Evolutionary conservation across 2,113 vertebrate genomes (phyloP), one percentile per base, ranked within the genome.

Genomic region (Rhinoderma darwinii): DNA sequence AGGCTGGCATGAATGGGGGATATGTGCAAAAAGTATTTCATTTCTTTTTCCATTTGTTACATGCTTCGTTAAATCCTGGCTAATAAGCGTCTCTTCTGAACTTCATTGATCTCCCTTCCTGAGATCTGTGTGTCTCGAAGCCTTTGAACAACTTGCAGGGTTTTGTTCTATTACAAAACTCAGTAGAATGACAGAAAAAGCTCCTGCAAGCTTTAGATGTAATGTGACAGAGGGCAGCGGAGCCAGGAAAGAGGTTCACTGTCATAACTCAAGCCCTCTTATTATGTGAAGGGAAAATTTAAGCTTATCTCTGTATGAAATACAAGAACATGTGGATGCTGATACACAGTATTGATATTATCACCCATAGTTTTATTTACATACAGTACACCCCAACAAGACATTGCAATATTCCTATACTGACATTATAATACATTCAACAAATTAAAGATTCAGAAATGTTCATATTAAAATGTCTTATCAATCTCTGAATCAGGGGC

Each of bases 71-170:
- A 87, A 74, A 87, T 74, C 51, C 41, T 18, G 70, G 37, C 79
- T 87, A 87, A 87, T 87, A 87, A 87, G 86, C 79, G 1, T 30
- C 79, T 87, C 39, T 50, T 82, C 86, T 50, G 68, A 63, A 79
- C 51, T 75, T 25, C 86, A 82, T 82, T 87, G 86, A 87, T 87
- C 78, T 87, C 68, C 78, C 79, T 87, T 82, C 78, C 70, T n/a
- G 79, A 82, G 86, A 82, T 87, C 78, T 75, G 78, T 74, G 56
- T 50, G 68, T 75, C 63, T 74, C 12, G 37, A 25, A 63, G 86
- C 51, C 86, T 87, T 87, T 86, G 85, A 86, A 86, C 76, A 54
- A 70, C 56, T 86, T 74, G n/a, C 84, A 85, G 63, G 84, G 76
- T 72, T 86, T 84, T 87, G 77, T 87, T 82, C 68, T 82, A 74